Evolutionary conservation across 2,797 vertebrate genomes (phyloP).

Genomic region (Lycodopsis pacificus): DNA sequence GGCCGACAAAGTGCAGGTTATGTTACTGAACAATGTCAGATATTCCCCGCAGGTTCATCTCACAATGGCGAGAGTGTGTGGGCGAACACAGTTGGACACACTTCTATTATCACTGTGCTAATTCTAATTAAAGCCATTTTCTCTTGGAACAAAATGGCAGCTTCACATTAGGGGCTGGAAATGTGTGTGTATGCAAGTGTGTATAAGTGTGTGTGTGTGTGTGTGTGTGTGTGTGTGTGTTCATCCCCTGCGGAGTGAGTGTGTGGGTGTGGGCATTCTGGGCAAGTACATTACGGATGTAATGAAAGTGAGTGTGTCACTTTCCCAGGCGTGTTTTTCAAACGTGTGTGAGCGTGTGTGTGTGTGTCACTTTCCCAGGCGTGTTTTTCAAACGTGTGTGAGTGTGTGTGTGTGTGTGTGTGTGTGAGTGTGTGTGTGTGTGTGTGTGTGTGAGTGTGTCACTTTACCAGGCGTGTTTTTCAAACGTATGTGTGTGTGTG

Average conservation of each 20-base stretch:
- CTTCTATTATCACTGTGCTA: constrained; percentile 53
- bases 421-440: constrained; percentile 40
- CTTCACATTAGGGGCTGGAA: constrained; percentile 52
- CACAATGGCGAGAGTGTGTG: constrained; percentile 28
- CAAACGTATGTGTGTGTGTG: constrained; percentile 25
- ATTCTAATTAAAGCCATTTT: constrained; percentile 74
- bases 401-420: constrained; percentile 25
- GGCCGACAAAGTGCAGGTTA: constrained; percentile 10
- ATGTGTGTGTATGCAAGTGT: constrained; percentile 23
- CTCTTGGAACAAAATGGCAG: constrained; percentile 72
- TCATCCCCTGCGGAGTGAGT: constrained; percentile 44
- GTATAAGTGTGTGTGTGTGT: constrained; percentile 2
- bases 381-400: too few species aligned
- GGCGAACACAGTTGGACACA: constrained; percentile 41
- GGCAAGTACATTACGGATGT: constrained; percentile 37
- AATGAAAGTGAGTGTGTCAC: constrained; percentile 33
- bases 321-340: constrained; percentile 48
- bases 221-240: constrained; percentile 30
- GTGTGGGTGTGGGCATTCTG: constrained; percentile 57
- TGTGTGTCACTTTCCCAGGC: too few species aligned
- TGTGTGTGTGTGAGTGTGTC: constrained; percentile 13
- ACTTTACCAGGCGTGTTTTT: too few species aligned
- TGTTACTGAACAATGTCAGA: constrained; percentile 35
- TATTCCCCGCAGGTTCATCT: constrained; percentile 30
- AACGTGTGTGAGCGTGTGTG: constrained; percentile 36